Evolutionary conservation across 2,797 vertebrate genomes (phyloP).

Genomic region (Lepus townsendii): DNA sequence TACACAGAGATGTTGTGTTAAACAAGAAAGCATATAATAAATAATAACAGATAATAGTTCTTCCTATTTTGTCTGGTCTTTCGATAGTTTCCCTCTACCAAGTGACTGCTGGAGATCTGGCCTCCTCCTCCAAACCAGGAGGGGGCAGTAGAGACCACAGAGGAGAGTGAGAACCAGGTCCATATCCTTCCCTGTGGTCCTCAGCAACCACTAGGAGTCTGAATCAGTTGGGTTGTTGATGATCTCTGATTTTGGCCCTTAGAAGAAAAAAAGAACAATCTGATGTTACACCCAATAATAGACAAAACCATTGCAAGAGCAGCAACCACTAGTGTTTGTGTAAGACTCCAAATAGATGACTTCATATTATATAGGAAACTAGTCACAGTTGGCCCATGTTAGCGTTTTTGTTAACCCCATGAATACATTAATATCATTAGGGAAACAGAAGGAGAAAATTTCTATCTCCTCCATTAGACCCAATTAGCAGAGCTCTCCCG

Average conservation of each 20-base stretch:
- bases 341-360: conserved; percentile 5
- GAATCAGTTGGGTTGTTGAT: not conserved
- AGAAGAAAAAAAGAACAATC: not conserved
- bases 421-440: conserved; percentile 65
- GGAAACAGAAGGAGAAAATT: conserved; percentile 64
- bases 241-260: not conserved
- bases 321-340: not conserved
- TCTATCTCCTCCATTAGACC: conserved; percentile 62
- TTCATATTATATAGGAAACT: conserved; percentile 20
- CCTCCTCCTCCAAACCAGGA: conserved; percentile 6
- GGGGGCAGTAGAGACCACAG: conserved; percentile 35
- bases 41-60: not conserved
- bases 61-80: not conserved
- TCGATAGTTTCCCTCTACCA: not conserved
- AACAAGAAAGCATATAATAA: not conserved
- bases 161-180: no score
- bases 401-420: conserved; percentile 67
- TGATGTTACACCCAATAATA: not conserved
- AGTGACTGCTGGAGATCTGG: not conserved
- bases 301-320: not conserved
- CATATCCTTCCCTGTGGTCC: no score
- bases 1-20: not conserved
- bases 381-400: conserved; percentile 30
- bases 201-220: not conserved
- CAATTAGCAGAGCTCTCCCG: conserved; percentile 21